Percentiles rank a stretch among this genome's conserved stretches.
These are phyloP conservation scores for Semaprochilodus insignis DNA, from an alignment of 2,797 vertebrate species.

Conservation along the genomic window DNA sequence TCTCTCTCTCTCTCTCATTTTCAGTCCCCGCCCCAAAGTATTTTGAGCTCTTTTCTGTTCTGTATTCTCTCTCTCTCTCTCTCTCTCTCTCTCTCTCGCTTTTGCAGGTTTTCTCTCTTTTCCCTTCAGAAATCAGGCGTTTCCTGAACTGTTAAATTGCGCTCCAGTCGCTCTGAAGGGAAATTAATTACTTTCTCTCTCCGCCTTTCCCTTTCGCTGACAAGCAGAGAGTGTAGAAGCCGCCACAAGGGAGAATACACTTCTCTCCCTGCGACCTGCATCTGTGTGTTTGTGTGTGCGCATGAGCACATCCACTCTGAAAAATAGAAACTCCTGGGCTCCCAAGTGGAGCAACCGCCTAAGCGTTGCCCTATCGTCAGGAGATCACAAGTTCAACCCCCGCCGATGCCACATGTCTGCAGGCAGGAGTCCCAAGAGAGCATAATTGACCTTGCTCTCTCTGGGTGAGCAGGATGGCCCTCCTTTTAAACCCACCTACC, in stretches of 20 bases:
- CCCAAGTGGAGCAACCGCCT: too few species aligned
- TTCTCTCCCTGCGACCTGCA: constrained; percentile 15
- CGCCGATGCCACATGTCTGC: too few species aligned
- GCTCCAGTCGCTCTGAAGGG: constrained; percentile 74
- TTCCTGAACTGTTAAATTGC: constrained; percentile 82
- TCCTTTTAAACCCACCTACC: too few species aligned
- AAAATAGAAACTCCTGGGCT: background rate
- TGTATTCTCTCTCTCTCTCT: constrained; percentile 55
- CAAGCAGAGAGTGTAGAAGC: constrained; percentile 40
- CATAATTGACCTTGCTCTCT: too few species aligned
- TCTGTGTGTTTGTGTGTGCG: constrained; percentile 28
- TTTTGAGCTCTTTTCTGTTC: background rate
- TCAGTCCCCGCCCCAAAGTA: background rate
- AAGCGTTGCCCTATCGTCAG: too few species aligned
- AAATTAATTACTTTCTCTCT: constrained; percentile 80
- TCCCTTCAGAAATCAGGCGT: constrained; percentile 77
- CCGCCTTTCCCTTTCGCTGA: constrained; percentile 39
- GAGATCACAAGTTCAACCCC: too few species aligned
- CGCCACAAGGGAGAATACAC: constrained; percentile 46
- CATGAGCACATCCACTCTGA: background rate
- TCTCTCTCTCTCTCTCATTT: background rate
- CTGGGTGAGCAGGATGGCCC: too few species aligned
- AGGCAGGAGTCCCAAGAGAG: too few species aligned
- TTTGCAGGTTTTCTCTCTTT: constrained; percentile 63
- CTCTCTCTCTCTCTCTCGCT: background rate